Conservation (phyloP, 30 jellyfish, hydroid and myxozoan species). For the Hydractinia symbiolongicarpus region DNA sequence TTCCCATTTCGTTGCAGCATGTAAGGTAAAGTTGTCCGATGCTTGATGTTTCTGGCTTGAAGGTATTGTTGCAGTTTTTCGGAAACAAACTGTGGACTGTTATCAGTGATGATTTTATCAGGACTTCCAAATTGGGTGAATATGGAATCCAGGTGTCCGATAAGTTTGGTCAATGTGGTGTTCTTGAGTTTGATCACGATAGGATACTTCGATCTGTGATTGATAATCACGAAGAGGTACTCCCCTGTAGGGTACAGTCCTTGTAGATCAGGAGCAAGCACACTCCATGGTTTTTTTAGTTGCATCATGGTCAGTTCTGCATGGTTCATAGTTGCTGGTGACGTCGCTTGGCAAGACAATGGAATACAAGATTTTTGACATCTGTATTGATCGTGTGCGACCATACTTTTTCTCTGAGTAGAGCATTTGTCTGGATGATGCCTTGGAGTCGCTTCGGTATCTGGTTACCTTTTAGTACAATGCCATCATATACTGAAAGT, state of each 20-base stretch:
- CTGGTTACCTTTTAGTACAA: no score
- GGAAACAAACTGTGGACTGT: no score
- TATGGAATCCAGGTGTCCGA: background rate
- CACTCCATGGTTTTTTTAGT: no score
- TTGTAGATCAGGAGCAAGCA: constrained; percentile 7
- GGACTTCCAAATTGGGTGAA: no score
- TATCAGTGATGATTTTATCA: no score
- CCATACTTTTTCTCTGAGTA: constrained; percentile 9
- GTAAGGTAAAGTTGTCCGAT: no score
- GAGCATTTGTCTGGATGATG: background rate
- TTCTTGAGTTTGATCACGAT: background rate
- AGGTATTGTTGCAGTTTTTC: no score
- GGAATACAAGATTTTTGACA: background rate
- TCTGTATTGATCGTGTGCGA: background rate
- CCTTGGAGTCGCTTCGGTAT: background rate
- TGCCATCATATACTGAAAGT: no score
- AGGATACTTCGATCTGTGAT: constrained; percentile 24
- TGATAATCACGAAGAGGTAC: constrained; percentile 4
- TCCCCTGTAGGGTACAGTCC: constrained; percentile 34
- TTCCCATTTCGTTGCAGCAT: no score
- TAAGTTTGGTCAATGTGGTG: background rate
- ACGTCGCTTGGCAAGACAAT: no score
- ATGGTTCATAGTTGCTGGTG: background rate
- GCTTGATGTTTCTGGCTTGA: no score
- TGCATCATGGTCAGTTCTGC: no score